These are phyloP conservation scores for Condylostylus longicornis DNA, from an alignment of 1,140 invertebrate genomes.

Conservation along the genomic window DNA sequence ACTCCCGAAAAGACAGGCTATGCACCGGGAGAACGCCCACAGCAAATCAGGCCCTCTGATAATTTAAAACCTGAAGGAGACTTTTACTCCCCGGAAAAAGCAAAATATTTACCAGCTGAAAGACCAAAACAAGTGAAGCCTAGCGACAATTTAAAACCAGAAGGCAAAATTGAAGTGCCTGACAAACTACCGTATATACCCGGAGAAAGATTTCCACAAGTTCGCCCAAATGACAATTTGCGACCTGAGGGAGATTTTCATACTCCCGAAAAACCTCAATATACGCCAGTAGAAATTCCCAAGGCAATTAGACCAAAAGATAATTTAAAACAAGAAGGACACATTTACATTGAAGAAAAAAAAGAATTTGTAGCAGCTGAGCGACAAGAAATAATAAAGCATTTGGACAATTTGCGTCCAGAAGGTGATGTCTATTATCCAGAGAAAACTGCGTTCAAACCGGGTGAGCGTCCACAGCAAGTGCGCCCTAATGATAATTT, in stretches of 20 bases:
- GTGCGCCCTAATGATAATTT: slow-evolving; percentile 26
- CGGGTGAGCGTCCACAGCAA: slow-evolving; percentile 31
- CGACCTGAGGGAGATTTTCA: slow-evolving; percentile 35
- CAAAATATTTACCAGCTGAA: slow-evolving; percentile 35
- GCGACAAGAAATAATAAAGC: slow-evolving; percentile 31
- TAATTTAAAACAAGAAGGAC: slow-evolving; percentile 33
- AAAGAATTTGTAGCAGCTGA: slow-evolving; percentile 35
- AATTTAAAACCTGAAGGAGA: slow-evolving; percentile 37
- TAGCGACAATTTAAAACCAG: slow-evolving; percentile 43
- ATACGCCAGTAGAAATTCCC: slow-evolving; percentile 35
- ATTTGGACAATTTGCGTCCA: slow-evolving; percentile 37
- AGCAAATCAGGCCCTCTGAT: slow-evolving; percentile 17
- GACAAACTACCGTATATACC: slow-evolving; percentile 21
- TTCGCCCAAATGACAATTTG: slow-evolving; percentile 38
- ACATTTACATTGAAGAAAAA: slow-evolving; percentile 33
- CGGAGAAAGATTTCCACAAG: slow-evolving; percentile 37
- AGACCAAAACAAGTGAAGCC: slow-evolving; percentile 37
- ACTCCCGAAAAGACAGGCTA: slow-evolving; percentile 28
- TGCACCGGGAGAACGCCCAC: slow-evolving; percentile 25
- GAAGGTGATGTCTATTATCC: slow-evolving; percentile 42
- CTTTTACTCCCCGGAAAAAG: slow-evolving; percentile 38
- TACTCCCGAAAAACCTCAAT: slow-evolving; percentile 30
- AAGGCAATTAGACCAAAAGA: slow-evolving; percentile 33
- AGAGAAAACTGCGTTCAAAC: slow-evolving; percentile 18
- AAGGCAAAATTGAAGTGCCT: slow-evolving; percentile 44